Conservation (phyloP, 2,113 vertebrate species). For the Galemys pyrenaicus region DNA sequence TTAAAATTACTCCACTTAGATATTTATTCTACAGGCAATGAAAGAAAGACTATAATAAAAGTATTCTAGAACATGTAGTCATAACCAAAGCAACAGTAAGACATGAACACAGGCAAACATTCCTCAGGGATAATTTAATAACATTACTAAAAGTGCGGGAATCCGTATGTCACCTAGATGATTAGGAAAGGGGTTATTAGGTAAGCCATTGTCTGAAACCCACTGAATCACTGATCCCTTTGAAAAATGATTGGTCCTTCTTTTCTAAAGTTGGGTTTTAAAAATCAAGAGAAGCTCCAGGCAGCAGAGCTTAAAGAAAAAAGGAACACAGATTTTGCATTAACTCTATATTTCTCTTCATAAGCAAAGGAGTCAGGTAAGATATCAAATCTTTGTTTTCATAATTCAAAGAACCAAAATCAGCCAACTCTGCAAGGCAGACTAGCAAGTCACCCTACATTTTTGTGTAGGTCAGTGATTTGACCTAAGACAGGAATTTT, state of each 20-base stretch:
- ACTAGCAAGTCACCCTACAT: neutral
- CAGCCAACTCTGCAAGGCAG: neutral
- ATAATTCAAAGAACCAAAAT: neutral
- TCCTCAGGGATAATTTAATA: constrained; percentile 59
- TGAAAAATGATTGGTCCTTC: constrained; percentile 71
- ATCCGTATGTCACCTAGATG: neutral
- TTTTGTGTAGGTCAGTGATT: neutral
- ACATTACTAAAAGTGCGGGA: constrained; percentile 48
- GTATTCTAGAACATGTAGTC: constrained; percentile 49
- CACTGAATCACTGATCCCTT: constrained; percentile 70
- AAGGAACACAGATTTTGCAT: constrained; percentile 32
- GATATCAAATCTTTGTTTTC: constrained; percentile 50
- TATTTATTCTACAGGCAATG: neutral
- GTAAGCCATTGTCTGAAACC: constrained; percentile 72
- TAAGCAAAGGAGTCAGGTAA: constrained; percentile 70
- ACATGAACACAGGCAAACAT: constrained; percentile 36
- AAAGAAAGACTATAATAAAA: constrained; percentile 25
- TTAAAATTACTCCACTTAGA: neutral
- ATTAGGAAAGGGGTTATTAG: constrained; percentile 71
- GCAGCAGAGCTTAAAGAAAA: constrained; percentile 27
- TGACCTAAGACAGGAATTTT: neutral
- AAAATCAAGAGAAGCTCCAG: constrained; percentile 58
- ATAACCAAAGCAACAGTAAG: constrained; percentile 45
- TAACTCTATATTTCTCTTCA: constrained; percentile 55
- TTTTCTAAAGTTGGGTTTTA: constrained; percentile 69